These are phyloP conservation scores for Dendrocopos noguchii DNA, from an alignment of 2,113 vertebrate genomes.

Conservation along the genomic window DNA sequence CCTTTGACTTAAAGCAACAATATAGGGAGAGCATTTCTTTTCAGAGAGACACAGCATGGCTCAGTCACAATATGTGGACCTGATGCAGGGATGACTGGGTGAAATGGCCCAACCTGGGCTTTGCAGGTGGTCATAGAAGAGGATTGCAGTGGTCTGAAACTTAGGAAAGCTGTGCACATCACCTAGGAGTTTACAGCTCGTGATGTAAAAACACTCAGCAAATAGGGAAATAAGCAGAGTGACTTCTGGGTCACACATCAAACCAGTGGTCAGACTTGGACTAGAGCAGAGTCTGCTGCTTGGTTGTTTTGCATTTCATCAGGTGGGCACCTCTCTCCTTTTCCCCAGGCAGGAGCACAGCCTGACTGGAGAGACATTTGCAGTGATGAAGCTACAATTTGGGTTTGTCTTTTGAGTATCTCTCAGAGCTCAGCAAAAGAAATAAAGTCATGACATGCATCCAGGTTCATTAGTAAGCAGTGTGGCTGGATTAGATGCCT, in stretches of 20 bases:
- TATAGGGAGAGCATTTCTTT: not conserved
- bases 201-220: not conserved
- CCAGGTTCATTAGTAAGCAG: not conserved
- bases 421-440: not conserved
- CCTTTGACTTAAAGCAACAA: not conserved
- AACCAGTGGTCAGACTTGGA: not conserved
- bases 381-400: not conserved
- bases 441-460: not conserved
- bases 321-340: not conserved
- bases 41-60: not conserved
- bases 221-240: not conserved
- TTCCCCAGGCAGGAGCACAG: not conserved
- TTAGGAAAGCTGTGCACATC: not conserved
- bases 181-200: not conserved
- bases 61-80: rapidly evolving
- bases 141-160: not conserved
- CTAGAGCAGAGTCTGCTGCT: not conserved
- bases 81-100: not conserved
- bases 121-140: not conserved
- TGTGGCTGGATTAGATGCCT: not conserved
- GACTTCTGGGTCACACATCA: not conserved
- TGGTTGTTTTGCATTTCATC: not conserved
- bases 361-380: not conserved
- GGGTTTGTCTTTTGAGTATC: not conserved
- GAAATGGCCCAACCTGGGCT: not conserved